Percentiles rank a stretch among this genome's conserved stretches.
Evolutionary conservation across 2,797 vertebrate species (phyloP).

Genomic region (Liasis olivaceus): DNA sequence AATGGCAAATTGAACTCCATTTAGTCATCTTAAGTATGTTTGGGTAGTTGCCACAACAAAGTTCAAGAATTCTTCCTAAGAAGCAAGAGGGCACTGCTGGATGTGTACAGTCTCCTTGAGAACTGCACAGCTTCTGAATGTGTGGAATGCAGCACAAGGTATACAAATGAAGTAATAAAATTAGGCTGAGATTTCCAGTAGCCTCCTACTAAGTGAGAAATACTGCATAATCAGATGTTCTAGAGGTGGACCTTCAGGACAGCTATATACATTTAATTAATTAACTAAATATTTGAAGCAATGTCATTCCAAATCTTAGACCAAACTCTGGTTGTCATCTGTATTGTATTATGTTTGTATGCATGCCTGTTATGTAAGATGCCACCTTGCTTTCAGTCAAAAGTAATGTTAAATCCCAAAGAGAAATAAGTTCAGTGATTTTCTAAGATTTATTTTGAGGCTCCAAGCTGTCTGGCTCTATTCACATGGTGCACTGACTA

Average conservation of each 20-base stretch:
- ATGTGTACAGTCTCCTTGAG: not conserved
- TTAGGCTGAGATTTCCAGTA: not conserved
- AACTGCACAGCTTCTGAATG: not conserved
- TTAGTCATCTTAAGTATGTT: not conserved
- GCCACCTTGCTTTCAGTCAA: not conserved
- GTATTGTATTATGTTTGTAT: not conserved
- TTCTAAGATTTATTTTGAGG: not conserved
- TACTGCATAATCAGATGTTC: not conserved
- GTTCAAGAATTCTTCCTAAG: not conserved
- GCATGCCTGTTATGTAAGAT: not conserved
- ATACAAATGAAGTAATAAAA: slow-evolving; percentile 6
- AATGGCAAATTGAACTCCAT: not conserved
- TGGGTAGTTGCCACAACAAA: not conserved
- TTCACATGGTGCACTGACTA: not conserved
- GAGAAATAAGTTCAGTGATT: not conserved
- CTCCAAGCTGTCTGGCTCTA: not conserved
- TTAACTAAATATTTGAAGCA: not conserved
- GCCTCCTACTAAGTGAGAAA: rapidly evolving
- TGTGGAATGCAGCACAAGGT: not conserved
- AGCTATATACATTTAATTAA: not conserved
- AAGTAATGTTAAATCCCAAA: not conserved
- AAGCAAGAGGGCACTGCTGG: not conserved
- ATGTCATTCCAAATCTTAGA: not conserved
- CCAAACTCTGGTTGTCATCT: not conserved
- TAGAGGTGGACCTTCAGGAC: not conserved